phyloP scores from a whole-genome alignment of 2,888 invertebrate genomes.

The Hemicrepidius hirtus region DNA sequence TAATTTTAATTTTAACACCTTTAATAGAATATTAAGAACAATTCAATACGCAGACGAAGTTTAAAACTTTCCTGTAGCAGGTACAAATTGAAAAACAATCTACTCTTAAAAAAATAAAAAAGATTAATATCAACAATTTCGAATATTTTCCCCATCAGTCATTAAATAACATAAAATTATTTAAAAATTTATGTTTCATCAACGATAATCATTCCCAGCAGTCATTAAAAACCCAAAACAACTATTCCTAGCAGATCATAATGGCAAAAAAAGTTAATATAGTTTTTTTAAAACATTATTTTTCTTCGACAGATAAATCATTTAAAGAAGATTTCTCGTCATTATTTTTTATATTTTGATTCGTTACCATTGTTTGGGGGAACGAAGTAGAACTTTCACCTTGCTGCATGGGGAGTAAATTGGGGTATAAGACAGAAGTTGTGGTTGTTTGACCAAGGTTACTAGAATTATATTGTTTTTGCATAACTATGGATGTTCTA shows the following conservation, averaged over 20 bases:
- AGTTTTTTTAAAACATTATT: no score
- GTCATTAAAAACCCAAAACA: no score
- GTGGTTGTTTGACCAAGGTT: not conserved
- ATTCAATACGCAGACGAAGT: no score
- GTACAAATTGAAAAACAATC: no score
- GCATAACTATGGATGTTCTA: not conserved
- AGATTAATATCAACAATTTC: not conserved
- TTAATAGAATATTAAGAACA: no score
- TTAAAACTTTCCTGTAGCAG: no score
- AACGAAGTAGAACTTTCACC: not conserved
- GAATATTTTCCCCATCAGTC: not conserved
- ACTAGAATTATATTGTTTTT: constrained; percentile 1
- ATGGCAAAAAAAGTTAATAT: no score
- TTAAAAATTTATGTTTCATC: no score
- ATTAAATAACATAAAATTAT: not conserved
- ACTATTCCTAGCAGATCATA: no score
- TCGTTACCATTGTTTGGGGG: not conserved
- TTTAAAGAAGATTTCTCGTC: not conserved
- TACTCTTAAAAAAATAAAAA: not conserved
- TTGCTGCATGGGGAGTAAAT: not conserved
- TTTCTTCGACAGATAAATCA: not conserved
- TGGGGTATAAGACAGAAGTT: constrained; percentile 4
- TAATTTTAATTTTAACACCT: no score
- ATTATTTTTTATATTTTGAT: not conserved
- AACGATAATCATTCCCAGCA: no score